These are phyloP conservation scores for Spodoptera litura DNA, from an alignment of 1,140 invertebrate species.

Conservation along the genomic window DNA sequence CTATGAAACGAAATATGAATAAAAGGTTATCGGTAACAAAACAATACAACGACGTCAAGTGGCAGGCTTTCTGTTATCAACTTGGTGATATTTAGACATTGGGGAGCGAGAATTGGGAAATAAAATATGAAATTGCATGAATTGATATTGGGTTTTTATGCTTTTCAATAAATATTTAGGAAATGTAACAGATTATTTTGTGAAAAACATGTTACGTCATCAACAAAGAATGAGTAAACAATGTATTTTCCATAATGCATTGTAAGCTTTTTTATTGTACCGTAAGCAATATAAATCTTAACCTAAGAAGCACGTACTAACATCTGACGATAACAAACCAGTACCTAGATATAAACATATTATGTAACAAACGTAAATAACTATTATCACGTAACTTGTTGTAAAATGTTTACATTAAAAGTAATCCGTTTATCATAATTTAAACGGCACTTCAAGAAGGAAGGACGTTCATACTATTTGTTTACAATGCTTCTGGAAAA, in stretches of 20 bases:
- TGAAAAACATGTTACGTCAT: too few species aligned
- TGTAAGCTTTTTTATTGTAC: too few species aligned
- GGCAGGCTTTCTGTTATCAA: conserved; percentile 24
- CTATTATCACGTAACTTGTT: background rate
- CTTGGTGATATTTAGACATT: conserved; percentile 19
- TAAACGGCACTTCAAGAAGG: background rate
- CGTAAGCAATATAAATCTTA: too few species aligned
- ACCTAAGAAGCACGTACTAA: too few species aligned
- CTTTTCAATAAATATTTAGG: too few species aligned
- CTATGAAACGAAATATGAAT: conserved; percentile 1
- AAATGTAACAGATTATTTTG: too few species aligned
- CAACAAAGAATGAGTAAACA: too few species aligned
- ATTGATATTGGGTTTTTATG: too few species aligned
- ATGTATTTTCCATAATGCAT: too few species aligned
- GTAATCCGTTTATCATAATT: conserved; percentile 24
- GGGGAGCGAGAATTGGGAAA: background rate
- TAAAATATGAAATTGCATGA: too few species aligned
- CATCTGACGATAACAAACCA: background rate
- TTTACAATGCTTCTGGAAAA: conserved; percentile 4
- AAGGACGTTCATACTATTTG: background rate
- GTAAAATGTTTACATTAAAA: background rate
- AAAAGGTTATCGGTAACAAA: conserved; percentile 38
- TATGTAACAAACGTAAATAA: conserved; percentile 1
- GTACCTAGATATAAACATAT: conserved; percentile 5
- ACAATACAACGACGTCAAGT: conserved; percentile 34